Percentiles rank a stretch among this genome's conserved stretches.
Evolutionary conservation across 1,140 invertebrate species (phyloP).

Genomic region (Metaphire vulgaris): DNA sequence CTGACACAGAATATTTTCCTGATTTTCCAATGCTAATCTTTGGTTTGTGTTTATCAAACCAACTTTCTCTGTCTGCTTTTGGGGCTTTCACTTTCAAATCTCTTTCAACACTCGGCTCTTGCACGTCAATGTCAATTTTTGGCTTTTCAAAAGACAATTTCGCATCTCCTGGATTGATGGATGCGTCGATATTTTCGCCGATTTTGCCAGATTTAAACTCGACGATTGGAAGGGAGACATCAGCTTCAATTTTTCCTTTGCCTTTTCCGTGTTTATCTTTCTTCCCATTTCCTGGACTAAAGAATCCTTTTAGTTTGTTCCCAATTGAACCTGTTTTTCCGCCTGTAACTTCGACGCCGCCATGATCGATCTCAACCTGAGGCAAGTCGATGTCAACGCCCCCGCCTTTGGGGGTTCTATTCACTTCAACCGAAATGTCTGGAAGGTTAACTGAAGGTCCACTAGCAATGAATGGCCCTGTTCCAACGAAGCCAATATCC

Average conservation of each 20-base stretch:
- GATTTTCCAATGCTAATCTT: conserved; percentile 3
- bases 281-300: neutral
- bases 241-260: neutral
- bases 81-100: neutral
- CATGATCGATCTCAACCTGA: neutral
- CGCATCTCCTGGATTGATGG: neutral
- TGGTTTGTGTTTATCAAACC: neutral
- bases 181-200: neutral
- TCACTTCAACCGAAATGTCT: neutral
- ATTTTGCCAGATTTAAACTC: neutral
- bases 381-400: neutral
- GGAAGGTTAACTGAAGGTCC: neutral
- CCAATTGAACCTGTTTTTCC: neutral
- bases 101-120: neutral
- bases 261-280: neutral
- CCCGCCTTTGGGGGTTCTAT: neutral
- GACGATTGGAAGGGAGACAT: neutral
- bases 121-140: neutral
- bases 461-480: neutral
- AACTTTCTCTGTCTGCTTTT: neutral
- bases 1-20: neutral
- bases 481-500: neutral
- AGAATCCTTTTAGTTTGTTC: neutral
- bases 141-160: neutral
- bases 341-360: neutral